Evolutionary conservation across 2,797 vertebrate genomes (phyloP), one percentile per base, ranked within the genome.

Genomic region (Ctenopoma multispine): DNA sequence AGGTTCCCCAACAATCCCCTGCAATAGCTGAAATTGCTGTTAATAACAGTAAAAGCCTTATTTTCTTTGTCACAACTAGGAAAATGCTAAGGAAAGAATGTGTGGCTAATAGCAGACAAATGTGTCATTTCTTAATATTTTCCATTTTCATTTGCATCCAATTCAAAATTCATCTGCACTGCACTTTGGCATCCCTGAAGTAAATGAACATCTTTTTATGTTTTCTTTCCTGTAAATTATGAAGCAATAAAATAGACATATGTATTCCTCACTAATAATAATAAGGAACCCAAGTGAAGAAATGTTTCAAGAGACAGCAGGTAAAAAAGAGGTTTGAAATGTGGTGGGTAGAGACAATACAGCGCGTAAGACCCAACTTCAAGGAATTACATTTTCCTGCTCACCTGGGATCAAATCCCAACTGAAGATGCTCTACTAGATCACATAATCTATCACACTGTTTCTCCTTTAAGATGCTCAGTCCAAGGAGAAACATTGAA

Each of bases 141-240:
- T 81, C 81, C 83, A 89, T 91, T 90, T 89, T 89, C 88, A 89
- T 91, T 87, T 88, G 64, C 83, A 74, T 77, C 68, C 82, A 84
- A 85, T 88, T 89, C 77, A 62, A 72, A 81, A 83, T 70, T 84
- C 77, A 88, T 88, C 77, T 80, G 68, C 48, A 40, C 72, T 72
- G 77, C 84, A 90, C 85, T 88, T 89, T 77, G 46, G 50, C 56
- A 63, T 74, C 69, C 63, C 47, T 34, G 58, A 72, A 71, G 76
- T 81, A 77, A 77, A 82, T 60, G 9, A 83, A 81, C 67, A 74
- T 74, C 47, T 77, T 66, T 86, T 83, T 70, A 68, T 82, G 78
- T 82, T 88, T 80, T 81, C 73, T 80, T 82, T 84, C 60, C 58
- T 69, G 56, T 74, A 65, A 81, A 74, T 80, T 82, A 80, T 21